Percentiles rank a stretch among this genome's conserved stretches.
Evolutionary conservation across 2,797 vertebrate species (phyloP).

Genomic region (Malurus leucopterus): DNA sequence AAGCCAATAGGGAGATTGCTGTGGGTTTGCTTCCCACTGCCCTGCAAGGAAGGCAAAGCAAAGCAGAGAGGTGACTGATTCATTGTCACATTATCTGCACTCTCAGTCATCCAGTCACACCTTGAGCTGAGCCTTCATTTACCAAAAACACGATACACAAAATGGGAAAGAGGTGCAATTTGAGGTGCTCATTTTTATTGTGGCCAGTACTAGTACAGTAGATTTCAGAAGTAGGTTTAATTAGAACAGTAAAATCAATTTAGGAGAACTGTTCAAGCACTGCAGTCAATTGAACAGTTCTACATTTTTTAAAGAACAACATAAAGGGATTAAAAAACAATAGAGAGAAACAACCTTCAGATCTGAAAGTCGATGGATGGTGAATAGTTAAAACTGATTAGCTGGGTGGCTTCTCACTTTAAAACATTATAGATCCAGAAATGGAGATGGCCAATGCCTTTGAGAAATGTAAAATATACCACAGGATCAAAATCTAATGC

Average conservation of each 20-base stretch:
- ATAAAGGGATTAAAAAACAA: background rate
- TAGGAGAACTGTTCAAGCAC: background rate
- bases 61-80: background rate
- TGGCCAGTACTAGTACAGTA: background rate
- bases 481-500: background rate
- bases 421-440: background rate
- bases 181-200: background rate
- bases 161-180: background rate
- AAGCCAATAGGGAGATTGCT: background rate
- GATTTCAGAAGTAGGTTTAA: background rate
- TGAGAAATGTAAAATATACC: background rate
- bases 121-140: background rate
- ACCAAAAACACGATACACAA: accelerated
- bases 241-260: background rate
- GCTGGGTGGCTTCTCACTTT: background rate
- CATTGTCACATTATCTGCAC: background rate
- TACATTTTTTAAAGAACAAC: background rate
- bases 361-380: accelerated
- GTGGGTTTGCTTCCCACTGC: background rate
- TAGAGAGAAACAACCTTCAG: background rate
- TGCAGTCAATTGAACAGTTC: background rate
- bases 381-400: background rate
- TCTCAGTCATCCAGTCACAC: background rate
- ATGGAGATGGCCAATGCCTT: background rate
- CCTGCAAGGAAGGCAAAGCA: background rate